These are phyloP conservation scores for Bombylius discolor DNA, from an alignment of 2,888 invertebrate species.

Conservation along the genomic window DNA sequence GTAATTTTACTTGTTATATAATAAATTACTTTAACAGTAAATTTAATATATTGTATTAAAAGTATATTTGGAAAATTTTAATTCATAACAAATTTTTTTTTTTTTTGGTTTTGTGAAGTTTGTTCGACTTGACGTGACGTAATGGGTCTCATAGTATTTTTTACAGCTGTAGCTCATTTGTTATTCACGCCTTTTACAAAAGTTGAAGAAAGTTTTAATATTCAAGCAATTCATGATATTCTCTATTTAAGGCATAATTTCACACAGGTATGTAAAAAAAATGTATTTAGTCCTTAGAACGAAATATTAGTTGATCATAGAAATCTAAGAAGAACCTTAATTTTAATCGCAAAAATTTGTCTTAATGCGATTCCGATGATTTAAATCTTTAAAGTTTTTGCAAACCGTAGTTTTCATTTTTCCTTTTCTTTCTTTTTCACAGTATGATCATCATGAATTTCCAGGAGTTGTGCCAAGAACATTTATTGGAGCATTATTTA, in stretches of 20 bases:
- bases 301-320: too few species aligned
- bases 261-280: constrained; percentile 49
- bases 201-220: constrained; percentile 98
- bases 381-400: background rate
- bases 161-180: constrained; percentile 66
- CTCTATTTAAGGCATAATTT: constrained; percentile 77
- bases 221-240: constrained; percentile 96
- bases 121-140: background rate
- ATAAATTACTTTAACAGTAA: too few species aligned
- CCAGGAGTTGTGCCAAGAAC: constrained; percentile 96
- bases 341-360: constrained; percentile 1
- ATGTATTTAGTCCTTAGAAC: too few species aligned
- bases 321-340: background rate
- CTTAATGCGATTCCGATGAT: background rate
- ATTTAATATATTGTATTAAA: too few species aligned
- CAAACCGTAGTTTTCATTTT: constrained; percentile 9
- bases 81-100: too few species aligned
- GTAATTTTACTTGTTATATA: too few species aligned
- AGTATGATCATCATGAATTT: constrained; percentile 98
- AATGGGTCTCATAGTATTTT: constrained; percentile 62
- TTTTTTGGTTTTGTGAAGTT: too few species aligned
- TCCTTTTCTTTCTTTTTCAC: constrained; percentile 26
- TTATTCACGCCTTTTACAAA: constrained; percentile 90
- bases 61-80: too few species aligned
- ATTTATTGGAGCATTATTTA: constrained; percentile 79